Base-by-base conservation (phyloP, 2,888 invertebrate species). In the Epirrita christyi region DNA sequence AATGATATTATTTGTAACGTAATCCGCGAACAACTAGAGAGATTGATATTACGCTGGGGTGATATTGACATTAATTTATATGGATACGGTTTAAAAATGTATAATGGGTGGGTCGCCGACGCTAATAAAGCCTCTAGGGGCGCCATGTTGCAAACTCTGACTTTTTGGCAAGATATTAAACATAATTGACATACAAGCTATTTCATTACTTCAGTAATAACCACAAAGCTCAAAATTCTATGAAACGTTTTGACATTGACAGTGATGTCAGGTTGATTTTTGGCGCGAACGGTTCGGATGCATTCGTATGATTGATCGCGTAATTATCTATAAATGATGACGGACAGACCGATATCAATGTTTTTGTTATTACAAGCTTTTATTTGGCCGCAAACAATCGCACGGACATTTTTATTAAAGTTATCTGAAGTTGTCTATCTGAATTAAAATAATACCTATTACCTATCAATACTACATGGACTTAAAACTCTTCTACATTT, bases 1-100 rank as follows among this genome's bases (percentile, higher is more conserved):
- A 92, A 91, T 91, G 85, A 89, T 89, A 91, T 92, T 91, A 91
- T 91, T 92, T 88, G 91, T 85, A 89, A 91, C 89, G 80, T 89
- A 91, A 92, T 92, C 91, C 89, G 90, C 88, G 89, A 91, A 92
- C 91, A 88, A 89, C 87, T 87, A 84, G 73, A 76, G 81, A 86
- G 90, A 91, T 88, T 91, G 90, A 91, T 90, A 90, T 85, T 87
- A 86, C 91, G 78, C 90, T 83, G 73, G 91, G 91, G 91, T 87
- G 84, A 83, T 83, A 86, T 89, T 85, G 90, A 85, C 92, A 89
- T 90, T 91, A 92, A 92, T 92, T 91, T 92, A 91, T 92, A 91
- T 90, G 89, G 90, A 86, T 88, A 90, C 89, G 90, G 86, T 92
- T 90, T 91, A 92, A 92, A 92, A 92, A 90, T 90, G 88, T 89